Conservation (phyloP, 1,140 invertebrate species). For the Chelonus insularis region DNA sequence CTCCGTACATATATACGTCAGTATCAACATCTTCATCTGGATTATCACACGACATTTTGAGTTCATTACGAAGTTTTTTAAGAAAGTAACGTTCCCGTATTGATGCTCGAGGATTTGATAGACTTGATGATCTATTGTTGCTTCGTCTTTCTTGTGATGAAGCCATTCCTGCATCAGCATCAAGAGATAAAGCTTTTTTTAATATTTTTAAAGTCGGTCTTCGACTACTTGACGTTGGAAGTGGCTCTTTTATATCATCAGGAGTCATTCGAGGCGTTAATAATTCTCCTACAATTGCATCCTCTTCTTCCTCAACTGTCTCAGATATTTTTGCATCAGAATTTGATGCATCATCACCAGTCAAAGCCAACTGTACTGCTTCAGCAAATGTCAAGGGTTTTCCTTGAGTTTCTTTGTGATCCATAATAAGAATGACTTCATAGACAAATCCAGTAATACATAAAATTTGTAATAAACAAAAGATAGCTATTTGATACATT, state of each 20-base stretch:
- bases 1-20: conserved; percentile 68
- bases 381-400: conserved; percentile 51
- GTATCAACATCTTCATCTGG: conserved; percentile 54
- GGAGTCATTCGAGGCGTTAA: background rate
- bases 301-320: conserved; percentile 25
- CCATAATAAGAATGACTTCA: conserved; percentile 57
- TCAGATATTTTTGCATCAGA: background rate
- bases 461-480: conserved; percentile 59
- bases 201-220: conserved; percentile 32
- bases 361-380: conserved; percentile 44
- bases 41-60: conserved; percentile 58
- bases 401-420: conserved; percentile 47
- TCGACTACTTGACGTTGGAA: background rate
- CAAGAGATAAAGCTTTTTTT: conserved; percentile 47
- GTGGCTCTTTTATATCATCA: conserved; percentile 17
- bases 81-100: conserved; percentile 47
- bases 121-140: conserved; percentile 23
- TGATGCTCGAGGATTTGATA: conserved; percentile 18
- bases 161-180: conserved; percentile 37
- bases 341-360: conserved; percentile 29
- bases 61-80: conserved; percentile 54
- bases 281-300: conserved; percentile 20
- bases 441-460: conserved; percentile 63
- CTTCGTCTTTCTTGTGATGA: background rate
- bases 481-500: conserved; percentile 64